These are phyloP conservation scores for Eurosta solidaginis DNA, from an alignment of 1,140 invertebrate species.

Conservation along the genomic window DNA sequence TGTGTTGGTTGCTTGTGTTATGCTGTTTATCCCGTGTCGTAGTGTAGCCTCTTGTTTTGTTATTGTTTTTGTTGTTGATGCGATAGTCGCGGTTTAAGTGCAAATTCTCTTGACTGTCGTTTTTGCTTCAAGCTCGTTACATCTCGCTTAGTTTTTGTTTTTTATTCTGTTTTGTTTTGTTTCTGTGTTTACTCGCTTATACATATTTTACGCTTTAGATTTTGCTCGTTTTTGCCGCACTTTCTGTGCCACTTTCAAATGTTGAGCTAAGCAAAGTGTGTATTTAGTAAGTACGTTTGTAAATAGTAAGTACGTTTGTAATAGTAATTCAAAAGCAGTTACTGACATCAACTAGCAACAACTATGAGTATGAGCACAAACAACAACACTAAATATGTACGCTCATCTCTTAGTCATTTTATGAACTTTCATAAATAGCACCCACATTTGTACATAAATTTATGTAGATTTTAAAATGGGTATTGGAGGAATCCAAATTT, in stretches of 20 bases:
- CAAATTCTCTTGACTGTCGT: slow-evolving; percentile 21
- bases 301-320: no score
- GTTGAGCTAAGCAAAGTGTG: slow-evolving; percentile 8
- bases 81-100: slow-evolving; percentile 26
- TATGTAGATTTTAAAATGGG: no score
- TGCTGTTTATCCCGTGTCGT: background rate
- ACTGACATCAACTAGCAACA: no score
- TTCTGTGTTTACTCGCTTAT: background rate
- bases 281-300: background rate
- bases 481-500: no score
- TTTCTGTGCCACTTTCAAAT: slow-evolving; percentile 14
- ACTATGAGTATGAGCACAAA: no score
- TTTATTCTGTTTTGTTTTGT: background rate
- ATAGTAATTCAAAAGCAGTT: no score
- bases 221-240: background rate
- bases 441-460: no score
- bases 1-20: no score
- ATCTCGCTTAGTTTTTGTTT: background rate
- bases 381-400: no score
- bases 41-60: background rate
- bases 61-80: background rate
- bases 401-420: no score
- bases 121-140: background rate
- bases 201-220: background rate
- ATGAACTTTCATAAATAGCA: no score